Base-by-base conservation (phyloP, 2,888 invertebrate species). In the Athripsodes cinereus region DNA sequence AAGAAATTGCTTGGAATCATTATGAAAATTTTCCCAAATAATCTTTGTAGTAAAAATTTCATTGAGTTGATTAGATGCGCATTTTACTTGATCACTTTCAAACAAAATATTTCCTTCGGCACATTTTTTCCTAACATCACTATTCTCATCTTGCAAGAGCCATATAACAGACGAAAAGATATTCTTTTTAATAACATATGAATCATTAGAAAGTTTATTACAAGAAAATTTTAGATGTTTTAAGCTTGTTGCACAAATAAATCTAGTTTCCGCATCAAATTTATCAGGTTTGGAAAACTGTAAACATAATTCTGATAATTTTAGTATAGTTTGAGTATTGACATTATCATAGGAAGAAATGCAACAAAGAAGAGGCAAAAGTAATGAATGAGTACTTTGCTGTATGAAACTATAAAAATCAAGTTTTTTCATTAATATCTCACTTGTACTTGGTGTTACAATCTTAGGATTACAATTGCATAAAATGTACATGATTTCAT, bases 131-230 rank as follows among this genome's bases (percentile, higher is more conserved):
- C 81, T 74, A 13, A 83, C 71, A 64, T 75, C 74, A 55, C 73
- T 71, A 65, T 80, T 75, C 66, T 83, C 82, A 68, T 82, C 82
- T 70, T 80, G 81, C 46, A 82, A 66, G 3, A 82, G 68, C 44
- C 73, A 68, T n/a, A 79, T 66, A 52, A 71, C 74, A 47, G 75
- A 69, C 66, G 73, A 71, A 34, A 78, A 69, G 51, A 73, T 68
- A 57, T 64, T 69, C 40, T 72, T 66, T 68, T 72, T 77, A 22
- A 71, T 64, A 46, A 61, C 57, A 65, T 53, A 44, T 18, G 52
- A 22, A 18, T 46, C 10, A 3, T 40, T 13, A 13, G 40, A 8
- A 40, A 3, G 13, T 40, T 40, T 40, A 13, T 40, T 40, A 16
- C 5, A 8, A 3, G 13, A 40, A 40, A n/a, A 63, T 22, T 70